phyloP scores from a whole-genome alignment of 1,140 invertebrate species.

The Pollicipes pollicipes region DNA sequence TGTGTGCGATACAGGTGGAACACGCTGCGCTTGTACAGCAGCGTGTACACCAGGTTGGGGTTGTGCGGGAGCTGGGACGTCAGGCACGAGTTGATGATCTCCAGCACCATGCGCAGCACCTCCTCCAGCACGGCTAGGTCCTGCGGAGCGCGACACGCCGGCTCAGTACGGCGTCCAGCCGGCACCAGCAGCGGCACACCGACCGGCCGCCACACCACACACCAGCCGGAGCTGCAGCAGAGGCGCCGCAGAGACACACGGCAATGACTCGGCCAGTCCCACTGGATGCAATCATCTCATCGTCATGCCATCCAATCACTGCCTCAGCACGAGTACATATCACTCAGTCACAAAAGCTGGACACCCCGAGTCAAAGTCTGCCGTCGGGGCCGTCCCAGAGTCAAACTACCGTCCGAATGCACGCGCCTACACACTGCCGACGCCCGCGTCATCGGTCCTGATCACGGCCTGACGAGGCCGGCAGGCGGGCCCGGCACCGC shows the following conservation, averaged over 20 bases:
- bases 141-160: conserved; percentile 39
- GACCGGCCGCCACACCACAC: not conserved
- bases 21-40: conserved; percentile 81
- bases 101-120: conserved; percentile 84
- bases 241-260: not conserved
- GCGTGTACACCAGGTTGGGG: conserved; percentile 84
- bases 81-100: conserved; percentile 87
- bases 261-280: too few relatives aligned
- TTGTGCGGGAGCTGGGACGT: conserved; percentile 74
- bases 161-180: conserved; percentile 11
- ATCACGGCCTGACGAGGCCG: too few relatives aligned
- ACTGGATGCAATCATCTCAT: too few relatives aligned
- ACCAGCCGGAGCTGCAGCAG: not conserved
- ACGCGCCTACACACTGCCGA: too few relatives aligned
- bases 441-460: too few relatives aligned
- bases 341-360: too few relatives aligned
- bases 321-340: too few relatives aligned
- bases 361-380: too few relatives aligned
- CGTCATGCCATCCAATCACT: too few relatives aligned
- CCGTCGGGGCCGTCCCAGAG: too few relatives aligned
- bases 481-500: too few relatives aligned
- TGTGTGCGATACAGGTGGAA: conserved; percentile 75
- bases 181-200: not conserved
- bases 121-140: conserved; percentile 92
- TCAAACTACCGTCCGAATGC: too few relatives aligned